Conservation (phyloP, 2,797 vertebrate genomes). For the Pseudochromis fuscus region DNA sequence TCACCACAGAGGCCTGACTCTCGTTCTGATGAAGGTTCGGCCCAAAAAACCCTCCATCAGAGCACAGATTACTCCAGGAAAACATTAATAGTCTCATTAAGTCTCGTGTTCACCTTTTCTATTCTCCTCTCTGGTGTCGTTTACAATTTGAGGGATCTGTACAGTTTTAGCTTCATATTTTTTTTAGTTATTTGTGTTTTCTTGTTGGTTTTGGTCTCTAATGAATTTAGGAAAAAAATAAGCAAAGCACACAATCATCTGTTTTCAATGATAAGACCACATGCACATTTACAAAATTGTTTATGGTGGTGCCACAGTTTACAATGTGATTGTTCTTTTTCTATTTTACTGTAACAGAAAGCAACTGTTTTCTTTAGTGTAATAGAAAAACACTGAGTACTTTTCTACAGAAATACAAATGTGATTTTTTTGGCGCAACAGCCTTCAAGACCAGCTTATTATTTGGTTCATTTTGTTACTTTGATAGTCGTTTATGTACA, state of each 20-base stretch:
- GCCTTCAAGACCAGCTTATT: too few species aligned
- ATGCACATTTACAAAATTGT: constrained; percentile 20
- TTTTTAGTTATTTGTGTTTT: neutral
- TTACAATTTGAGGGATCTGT: neutral
- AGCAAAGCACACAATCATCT: constrained; percentile 35
- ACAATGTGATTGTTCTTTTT: constrained; percentile 5
- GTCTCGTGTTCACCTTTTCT: neutral
- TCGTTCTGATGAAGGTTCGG: constrained; percentile 52
- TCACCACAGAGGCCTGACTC: constrained; percentile 59
- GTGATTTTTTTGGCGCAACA: too few species aligned
- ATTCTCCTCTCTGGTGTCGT: neutral
- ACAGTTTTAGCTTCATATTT: neutral
- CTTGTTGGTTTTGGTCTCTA: constrained; percentile 3
- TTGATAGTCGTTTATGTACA: neutral
- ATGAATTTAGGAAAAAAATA: constrained; percentile 8
- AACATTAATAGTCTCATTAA: neutral
- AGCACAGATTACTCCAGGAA: constrained; percentile 13
- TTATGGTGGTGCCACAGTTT: constrained; percentile 37
- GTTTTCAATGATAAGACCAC: constrained; percentile 26
- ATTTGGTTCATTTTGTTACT: neutral
- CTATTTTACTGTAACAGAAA: neutral
- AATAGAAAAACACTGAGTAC: neutral
- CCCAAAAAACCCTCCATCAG: constrained; percentile 27
- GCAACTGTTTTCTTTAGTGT: constrained; percentile 5
- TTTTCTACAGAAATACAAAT: neutral